Evolutionary conservation across 2,888 invertebrate species (phyloP).

Genomic region (Tenthredo amoena): DNA sequence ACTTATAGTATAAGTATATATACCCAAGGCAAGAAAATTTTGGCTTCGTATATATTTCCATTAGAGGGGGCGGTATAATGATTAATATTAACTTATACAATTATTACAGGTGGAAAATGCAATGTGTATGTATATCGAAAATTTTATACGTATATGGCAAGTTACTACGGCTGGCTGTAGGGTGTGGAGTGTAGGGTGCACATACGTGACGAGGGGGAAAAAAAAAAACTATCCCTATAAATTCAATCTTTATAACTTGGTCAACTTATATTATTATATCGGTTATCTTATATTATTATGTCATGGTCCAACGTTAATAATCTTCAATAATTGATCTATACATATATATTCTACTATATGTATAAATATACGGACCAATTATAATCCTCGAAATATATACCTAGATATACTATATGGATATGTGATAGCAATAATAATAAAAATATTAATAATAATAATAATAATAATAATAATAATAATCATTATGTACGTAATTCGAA

Average conservation of each 20-base stretch:
- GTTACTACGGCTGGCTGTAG: slow-evolving; percentile 46
- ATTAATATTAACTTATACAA: no score
- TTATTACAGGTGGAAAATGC: no score
- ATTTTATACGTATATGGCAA: slow-evolving; percentile 24
- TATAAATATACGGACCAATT: slow-evolving; percentile 14
- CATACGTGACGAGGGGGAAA: not conserved
- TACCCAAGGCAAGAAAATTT: not conserved
- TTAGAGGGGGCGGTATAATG: no score
- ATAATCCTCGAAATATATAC: slow-evolving; percentile 1
- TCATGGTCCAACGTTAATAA: slow-evolving; percentile 73
- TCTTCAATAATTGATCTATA: slow-evolving; percentile 54
- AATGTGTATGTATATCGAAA: not conserved
- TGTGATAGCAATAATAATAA: slow-evolving; percentile 66
- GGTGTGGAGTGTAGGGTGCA: not conserved
- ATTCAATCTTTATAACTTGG: not conserved
- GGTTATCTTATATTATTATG: slow-evolving; percentile 58
- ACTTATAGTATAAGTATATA: slow-evolving; percentile 3
- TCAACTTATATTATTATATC: not conserved
- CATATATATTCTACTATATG: slow-evolving; percentile 7
- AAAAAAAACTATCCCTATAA: not conserved
- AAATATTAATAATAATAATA: slow-evolving; percentile 61
- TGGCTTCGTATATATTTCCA: not conserved
- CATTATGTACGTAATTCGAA: not conserved
- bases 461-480: slow-evolving; percentile 57
- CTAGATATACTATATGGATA: not conserved